Conservation (phyloP, 1,140 invertebrate genomes). For the Teleogryllus occipitalis region DNA sequence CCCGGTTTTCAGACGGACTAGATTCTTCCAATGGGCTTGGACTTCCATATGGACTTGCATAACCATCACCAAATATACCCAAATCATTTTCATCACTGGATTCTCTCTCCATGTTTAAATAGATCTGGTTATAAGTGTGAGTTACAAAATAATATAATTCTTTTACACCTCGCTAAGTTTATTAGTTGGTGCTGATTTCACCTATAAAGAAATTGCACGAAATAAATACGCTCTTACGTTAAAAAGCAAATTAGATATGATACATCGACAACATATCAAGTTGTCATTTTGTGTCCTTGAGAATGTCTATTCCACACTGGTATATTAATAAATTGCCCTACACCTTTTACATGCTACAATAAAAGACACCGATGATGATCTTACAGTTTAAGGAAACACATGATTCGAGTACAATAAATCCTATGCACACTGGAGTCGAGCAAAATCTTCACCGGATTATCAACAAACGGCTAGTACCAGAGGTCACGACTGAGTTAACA, state of each 20-base stretch:
- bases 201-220: slow-evolving; percentile 7
- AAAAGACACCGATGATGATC: too few species aligned
- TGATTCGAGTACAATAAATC: not conserved
- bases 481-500: not conserved
- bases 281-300: slow-evolving; percentile 19
- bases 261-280: not conserved
- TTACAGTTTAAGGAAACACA: not conserved
- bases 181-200: slow-evolving; percentile 12
- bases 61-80: slow-evolving; percentile 31
- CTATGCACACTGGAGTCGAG: not conserved
- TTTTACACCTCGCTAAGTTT: not conserved
- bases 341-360: not conserved
- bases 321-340: not conserved
- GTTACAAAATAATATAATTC: not conserved
- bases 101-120: slow-evolving; percentile 16
- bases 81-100: slow-evolving; percentile 22
- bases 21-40: slow-evolving; percentile 34
- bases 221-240: not conserved
- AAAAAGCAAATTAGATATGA: not conserved
- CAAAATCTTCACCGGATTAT: not conserved
- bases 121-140: not conserved
- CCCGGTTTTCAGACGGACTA: slow-evolving; percentile 24
- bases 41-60: slow-evolving; percentile 29
- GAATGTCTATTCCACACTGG: not conserved
- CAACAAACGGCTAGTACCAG: not conserved